A percentile compares a stretch with the other conserved stretches of the same genome.
Evolutionary conservation across 2,888 invertebrate species (phyloP).

Genomic region (Dromius quadrimaculatus): DNA sequence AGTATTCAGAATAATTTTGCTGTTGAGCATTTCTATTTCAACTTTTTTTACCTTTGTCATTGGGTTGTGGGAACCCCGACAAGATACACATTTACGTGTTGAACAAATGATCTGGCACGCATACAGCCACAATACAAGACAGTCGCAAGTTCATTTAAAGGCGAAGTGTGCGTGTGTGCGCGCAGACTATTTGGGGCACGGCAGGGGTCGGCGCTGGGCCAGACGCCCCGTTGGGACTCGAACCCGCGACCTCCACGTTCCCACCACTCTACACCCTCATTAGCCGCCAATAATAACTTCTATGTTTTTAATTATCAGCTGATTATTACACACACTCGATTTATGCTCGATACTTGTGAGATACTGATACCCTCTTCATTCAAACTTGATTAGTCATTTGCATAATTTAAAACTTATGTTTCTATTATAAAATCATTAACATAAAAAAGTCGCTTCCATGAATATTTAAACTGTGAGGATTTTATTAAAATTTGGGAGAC

Average conservation of each 20-base stretch:
- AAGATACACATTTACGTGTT: background rate
- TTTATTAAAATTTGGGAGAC: constrained; percentile 20
- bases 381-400: constrained; percentile 21
- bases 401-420: constrained; percentile 28
- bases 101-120: background rate
- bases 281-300: constrained; percentile 64
- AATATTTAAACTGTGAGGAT: background rate
- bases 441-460: constrained; percentile 3
- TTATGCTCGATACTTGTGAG: constrained; percentile 11
- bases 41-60: background rate
- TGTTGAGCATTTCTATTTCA: too few species aligned
- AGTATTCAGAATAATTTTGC: too few species aligned
- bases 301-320: constrained; percentile 53
- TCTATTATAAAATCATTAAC: constrained; percentile 14
- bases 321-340: constrained; percentile 20
- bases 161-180: constrained; percentile 56
- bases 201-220: constrained; percentile 59
- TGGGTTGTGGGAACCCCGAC: background rate
- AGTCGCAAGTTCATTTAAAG: background rate
- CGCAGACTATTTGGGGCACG: constrained; percentile 62
- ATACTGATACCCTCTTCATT: background rate
- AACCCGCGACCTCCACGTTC: constrained; percentile 62
- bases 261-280: constrained; percentile 64
- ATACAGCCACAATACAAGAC: constrained; percentile 4
- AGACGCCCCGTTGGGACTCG: constrained; percentile 58